Percentiles rank a stretch among this genome's conserved stretches.
Evolutionary conservation across 2,113 vertebrate species (phyloP).

Genomic region (Pyxicephalus adspersus): DNA sequence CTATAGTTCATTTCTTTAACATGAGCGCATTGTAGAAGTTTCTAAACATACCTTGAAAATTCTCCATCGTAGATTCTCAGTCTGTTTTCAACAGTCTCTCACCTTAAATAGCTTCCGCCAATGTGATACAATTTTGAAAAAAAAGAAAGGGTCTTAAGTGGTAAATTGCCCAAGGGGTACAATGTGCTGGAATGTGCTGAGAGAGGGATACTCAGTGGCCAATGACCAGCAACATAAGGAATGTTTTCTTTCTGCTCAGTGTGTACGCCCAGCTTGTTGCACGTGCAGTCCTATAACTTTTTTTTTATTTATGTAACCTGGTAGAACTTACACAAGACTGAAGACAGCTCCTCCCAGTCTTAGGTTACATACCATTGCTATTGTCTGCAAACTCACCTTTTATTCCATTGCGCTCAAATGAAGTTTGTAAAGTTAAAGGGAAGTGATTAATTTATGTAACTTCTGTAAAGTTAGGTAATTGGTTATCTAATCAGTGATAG

Average conservation of each 20-base stretch:
- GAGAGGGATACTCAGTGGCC: neutral
- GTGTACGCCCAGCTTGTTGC: neutral
- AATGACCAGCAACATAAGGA: neutral
- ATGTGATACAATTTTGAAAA: neutral
- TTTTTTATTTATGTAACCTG: slow-evolving; percentile 8
- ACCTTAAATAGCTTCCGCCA: no score
- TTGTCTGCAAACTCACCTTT: no score
- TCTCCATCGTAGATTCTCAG: neutral
- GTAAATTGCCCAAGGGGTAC: neutral
- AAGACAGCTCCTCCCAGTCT: neutral
- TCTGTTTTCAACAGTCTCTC: neutral
- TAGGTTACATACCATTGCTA: neutral
- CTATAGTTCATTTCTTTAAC: no score
- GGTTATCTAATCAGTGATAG: no score
- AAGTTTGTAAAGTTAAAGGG: no score
- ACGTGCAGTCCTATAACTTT: neutral
- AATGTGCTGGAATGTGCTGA: neutral
- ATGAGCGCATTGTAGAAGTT: neutral
- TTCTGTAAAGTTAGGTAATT: no score
- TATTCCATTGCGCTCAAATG: no score
- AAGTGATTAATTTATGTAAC: no score
- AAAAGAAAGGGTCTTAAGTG: neutral
- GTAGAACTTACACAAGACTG: slow-evolving; percentile 3
- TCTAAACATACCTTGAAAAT: slow-evolving; percentile 7
- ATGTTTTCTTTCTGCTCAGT: neutral